Conservation (phyloP, 2,797 vertebrate genomes). For the Rhyacichthys aspro region DNA sequence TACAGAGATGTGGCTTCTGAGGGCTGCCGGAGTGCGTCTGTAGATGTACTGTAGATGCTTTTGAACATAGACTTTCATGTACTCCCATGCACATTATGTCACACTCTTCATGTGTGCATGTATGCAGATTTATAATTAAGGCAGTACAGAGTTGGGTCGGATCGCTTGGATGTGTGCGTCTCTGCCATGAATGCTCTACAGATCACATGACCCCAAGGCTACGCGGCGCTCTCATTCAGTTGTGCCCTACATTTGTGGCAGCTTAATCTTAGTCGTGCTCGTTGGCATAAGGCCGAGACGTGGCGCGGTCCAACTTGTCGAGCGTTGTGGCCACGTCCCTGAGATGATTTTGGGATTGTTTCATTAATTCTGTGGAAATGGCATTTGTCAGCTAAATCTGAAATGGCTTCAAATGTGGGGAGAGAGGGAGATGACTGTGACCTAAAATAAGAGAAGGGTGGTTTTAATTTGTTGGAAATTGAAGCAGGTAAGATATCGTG, state of each 20-base stretch:
- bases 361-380: slow-evolving; percentile 45
- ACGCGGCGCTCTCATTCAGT: slow-evolving; percentile 53
- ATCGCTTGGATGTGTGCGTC: slow-evolving; percentile 7
- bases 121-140: slow-evolving; percentile 23
- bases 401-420: slow-evolving; percentile 38
- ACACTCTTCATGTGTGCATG: neutral
- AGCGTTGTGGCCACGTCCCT: slow-evolving; percentile 34
- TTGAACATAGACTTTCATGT: slow-evolving; percentile 9
- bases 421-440: slow-evolving; percentile 29
- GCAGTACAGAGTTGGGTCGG: slow-evolving; percentile 21
- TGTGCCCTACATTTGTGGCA: slow-evolving; percentile 74
- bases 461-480: neutral
- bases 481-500: neutral
- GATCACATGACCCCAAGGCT: slow-evolving; percentile 68
- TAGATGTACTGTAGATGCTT: slow-evolving; percentile 5
- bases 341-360: slow-evolving; percentile 43
- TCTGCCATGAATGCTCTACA: slow-evolving; percentile 18
- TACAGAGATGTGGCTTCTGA: slow-evolving; percentile 33
- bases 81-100: slow-evolving; percentile 25
- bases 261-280: slow-evolving; percentile 43
- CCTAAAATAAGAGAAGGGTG: slow-evolving; percentile 24
- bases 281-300: slow-evolving; percentile 34
- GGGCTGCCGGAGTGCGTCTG: slow-evolving; percentile 17
- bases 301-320: slow-evolving; percentile 47
- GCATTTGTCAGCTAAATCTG: slow-evolving; percentile 50